A percentile compares a stretch with the other conserved stretches of the same genome.
Evolutionary conservation across 2,888 invertebrate species (phyloP).

Genomic region (Conops quadrifasciatus): DNA sequence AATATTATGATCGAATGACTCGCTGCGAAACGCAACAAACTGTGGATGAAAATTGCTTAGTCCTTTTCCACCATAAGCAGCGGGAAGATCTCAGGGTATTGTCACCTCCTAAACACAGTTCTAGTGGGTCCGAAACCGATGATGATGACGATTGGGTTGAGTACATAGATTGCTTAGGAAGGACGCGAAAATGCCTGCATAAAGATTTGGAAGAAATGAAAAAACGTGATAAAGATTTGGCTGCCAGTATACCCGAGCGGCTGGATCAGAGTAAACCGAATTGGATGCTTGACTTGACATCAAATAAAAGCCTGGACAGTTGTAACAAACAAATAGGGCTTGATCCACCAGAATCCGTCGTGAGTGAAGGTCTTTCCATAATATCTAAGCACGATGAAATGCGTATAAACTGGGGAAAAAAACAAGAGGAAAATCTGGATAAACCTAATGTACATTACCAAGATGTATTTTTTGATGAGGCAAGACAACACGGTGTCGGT

Average conservation of each 20-base stretch:
- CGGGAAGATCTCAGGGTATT: slow-evolving; percentile 54
- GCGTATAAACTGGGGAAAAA: slow-evolving; percentile 87
- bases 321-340: slow-evolving; percentile 53
- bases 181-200: slow-evolving; percentile 83
- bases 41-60: slow-evolving; percentile 63
- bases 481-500: slow-evolving; percentile 89
- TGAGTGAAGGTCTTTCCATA: slow-evolving; percentile 63
- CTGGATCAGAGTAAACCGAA: slow-evolving; percentile 62
- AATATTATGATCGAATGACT: slow-evolving; percentile 64
- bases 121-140: slow-evolving; percentile 51
- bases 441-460: slow-evolving; percentile 89
- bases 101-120: neutral
- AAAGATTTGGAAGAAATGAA: slow-evolving; percentile 77
- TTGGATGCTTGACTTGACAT: slow-evolving; percentile 62
- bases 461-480: slow-evolving; percentile 91
- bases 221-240: slow-evolving; percentile 70
- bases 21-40: slow-evolving; percentile 62
- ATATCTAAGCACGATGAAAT: slow-evolving; percentile 75
- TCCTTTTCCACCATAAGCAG: slow-evolving; percentile 63
- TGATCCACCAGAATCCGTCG: slow-evolving; percentile 60
- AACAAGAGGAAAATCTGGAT: slow-evolving; percentile 76
- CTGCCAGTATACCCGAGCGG: slow-evolving; percentile 59
- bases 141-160: slow-evolving; percentile 81
- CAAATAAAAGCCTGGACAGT: slow-evolving; percentile 41
- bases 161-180: slow-evolving; percentile 86